Percentiles rank a stretch among this genome's conserved stretches.
Conservation (phyloP, 2,888 invertebrate species). For the Acrobasis consociella region DNA sequence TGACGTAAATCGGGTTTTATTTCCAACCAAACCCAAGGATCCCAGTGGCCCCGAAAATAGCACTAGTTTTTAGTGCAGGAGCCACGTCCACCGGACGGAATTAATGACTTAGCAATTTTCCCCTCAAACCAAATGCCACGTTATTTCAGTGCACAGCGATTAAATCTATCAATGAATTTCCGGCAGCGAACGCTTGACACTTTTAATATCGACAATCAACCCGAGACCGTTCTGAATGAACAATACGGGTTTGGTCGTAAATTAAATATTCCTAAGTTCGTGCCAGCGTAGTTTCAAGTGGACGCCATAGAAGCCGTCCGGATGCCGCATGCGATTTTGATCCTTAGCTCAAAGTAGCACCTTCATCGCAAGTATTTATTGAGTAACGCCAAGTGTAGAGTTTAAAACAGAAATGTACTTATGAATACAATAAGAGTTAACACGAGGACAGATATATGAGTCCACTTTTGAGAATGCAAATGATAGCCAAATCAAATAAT, state of each 20-base stretch:
- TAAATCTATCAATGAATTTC: constrained; percentile 82
- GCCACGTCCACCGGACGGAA: constrained; percentile 71
- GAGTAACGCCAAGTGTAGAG: constrained; percentile 31
- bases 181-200: constrained; percentile 76
- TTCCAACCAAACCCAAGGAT: constrained; percentile 57
- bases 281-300: constrained; percentile 51
- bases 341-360: not conserved
- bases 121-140: constrained; percentile 72
- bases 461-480: constrained; percentile 26
- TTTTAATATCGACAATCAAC: constrained; percentile 80
- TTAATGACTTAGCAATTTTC: constrained; percentile 79
- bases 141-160: constrained; percentile 74
- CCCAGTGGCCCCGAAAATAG: constrained; percentile 64
- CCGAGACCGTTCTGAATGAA: constrained; percentile 72
- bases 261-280: constrained; percentile 68
- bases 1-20: constrained; percentile 54
- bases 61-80: constrained; percentile 63
- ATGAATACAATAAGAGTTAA: constrained; percentile 35
- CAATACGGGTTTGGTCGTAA: constrained; percentile 75
- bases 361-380: constrained; percentile 19
- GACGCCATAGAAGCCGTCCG: constrained; percentile 20
- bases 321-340: constrained; percentile 15
- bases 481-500: not conserved
- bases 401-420: constrained; percentile 36
- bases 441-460: constrained; percentile 35